Evolutionary conservation across 2,113 vertebrate genomes (phyloP), one percentile per base, ranked within the genome.

Genomic region (Megalops atlanticus): DNA sequence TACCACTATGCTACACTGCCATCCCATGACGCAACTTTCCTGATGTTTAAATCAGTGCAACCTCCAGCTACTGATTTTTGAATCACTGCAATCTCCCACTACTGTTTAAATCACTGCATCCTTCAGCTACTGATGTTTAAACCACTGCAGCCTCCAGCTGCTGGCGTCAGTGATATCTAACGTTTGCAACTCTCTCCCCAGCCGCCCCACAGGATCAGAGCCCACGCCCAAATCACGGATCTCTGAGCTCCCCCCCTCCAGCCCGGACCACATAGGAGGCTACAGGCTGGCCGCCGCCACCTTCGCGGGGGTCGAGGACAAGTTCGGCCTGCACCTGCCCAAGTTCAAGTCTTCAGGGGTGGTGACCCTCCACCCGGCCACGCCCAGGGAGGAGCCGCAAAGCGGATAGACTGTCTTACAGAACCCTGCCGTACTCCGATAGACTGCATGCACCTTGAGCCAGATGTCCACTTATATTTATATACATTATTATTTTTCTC

Each of bases 221-320:
- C 92, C 96, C 1, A 90, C 93, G 0, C 94, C 91, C 0, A 95
- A 95, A 89, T 94, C 96, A 33, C 89, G 88, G 10, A 94, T 95
- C 80, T 86, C 94, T 12, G 94, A 96, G 87, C 95, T 96, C 81
- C 97, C 98, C 79, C 94, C 96, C 4, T 92, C 89, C 84, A 96
- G 93, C 40, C 94, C 92, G 0, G 95, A 98, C 85, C 98, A 99
- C 82, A 92, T 98, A 27, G 97, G 98, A 15, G 98, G 98, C 86
- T 99, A 98, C 90, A 94, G 91, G 86, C 93, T 98, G 41, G 97
- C 98, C 54, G 96, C 97, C 16, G 95, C 96, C 76, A 98, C 97
- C 0, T 98, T 99, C 81, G 96, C 96, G 33, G 98, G 98, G 4
- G 96, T 98, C 84, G 98, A 99, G 90, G 96, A 96, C 85, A 99